Evolutionary conservation across 2,888 invertebrate species (phyloP), one percentile per base, ranked within the genome.

Genomic region (Meteorus colon): DNA sequence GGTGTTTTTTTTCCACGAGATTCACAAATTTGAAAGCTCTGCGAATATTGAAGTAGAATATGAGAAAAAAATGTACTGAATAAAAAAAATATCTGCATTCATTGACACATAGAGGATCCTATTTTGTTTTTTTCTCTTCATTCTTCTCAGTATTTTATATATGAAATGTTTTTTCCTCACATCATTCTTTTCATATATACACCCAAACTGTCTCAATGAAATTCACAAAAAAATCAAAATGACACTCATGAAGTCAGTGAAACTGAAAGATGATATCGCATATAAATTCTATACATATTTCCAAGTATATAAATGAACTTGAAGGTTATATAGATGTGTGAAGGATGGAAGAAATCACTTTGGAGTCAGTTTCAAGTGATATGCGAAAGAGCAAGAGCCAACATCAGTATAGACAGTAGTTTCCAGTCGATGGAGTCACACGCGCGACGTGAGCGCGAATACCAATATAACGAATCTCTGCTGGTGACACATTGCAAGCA

Each of bases 401-500:
- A 62, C 66, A 70, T 45, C 66, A 55, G 66, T 55, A 55, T 70
- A 80, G 78, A 74, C 77, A 76, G 79, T 81, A 75, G 76, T 80
- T 80, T 80, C 77, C 80, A 81, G 77, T 77, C 83, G 85, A 86
- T 84, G 81, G 84, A 83, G 82, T 83, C 82, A 82, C 82, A 55
- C 55, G 19, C 80, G 83, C 31, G 80, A 81, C 81, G 82, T 80
- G 82, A 82, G 83, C 81, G 77, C 76, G 79, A 82, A 83, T 82
- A 81, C 83, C 82, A 82, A 81, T 79, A 72, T 73, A 73, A 79
- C 83, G 83, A 82, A 84, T 83, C 82, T 84, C 88, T 88, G 88
- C 81, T 83, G 81, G 81, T 87, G 88, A 88, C 88, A 87, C 87
- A 88, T 87, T 87, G 88, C 84, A 82, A 81, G 84, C 83, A 84